Evolutionary conservation across 2,888 invertebrate species (phyloP).

Genomic region (Synanthedon vespiformis): DNA sequence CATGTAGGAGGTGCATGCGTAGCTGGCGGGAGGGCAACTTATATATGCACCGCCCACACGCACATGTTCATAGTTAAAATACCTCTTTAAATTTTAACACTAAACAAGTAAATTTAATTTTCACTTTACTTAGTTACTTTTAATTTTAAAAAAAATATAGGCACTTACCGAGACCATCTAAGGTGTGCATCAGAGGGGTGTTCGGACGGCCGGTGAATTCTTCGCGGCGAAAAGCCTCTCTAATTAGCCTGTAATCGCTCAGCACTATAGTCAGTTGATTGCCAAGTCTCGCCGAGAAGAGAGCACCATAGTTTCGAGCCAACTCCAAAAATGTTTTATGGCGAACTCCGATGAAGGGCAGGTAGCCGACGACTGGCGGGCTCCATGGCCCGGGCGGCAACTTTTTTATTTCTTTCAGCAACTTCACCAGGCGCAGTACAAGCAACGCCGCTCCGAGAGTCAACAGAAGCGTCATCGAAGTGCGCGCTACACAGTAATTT

Average conservation of each 20-base stretch:
- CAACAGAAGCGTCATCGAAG: conserved; percentile 54
- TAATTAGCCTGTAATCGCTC: conserved; percentile 86
- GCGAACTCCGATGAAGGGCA: conserved; percentile 83
- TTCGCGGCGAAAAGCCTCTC: conserved; percentile 86
- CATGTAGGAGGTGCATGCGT: conserved; percentile 47
- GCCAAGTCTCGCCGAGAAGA: conserved; percentile 86
- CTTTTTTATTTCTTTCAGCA: conserved; percentile 51
- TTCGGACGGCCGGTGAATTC: conserved; percentile 90
- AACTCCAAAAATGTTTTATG: conserved; percentile 84
- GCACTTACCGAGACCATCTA: conserved; percentile 90
- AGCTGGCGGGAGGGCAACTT: conserved; percentile 24
- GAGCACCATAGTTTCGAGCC: conserved; percentile 81
- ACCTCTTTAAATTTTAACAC: no score
- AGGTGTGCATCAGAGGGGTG: conserved; percentile 85
- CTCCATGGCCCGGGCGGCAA: conserved; percentile 93
- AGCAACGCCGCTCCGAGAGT: conserved; percentile 60
- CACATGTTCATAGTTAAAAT: conserved; percentile 4
- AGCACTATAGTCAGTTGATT: conserved; percentile 87
- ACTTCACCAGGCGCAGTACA: conserved; percentile 53
- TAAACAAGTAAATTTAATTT: neutral
- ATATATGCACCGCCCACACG: conserved; percentile 33
- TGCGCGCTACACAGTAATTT: conserved; percentile 50
- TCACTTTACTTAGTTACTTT: neutral
- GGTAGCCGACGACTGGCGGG: conserved; percentile 84
- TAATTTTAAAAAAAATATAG: neutral